Evolutionary conservation across 1,140 invertebrate species (phyloP).

Genomic region (Copidosoma floridanum): DNA sequence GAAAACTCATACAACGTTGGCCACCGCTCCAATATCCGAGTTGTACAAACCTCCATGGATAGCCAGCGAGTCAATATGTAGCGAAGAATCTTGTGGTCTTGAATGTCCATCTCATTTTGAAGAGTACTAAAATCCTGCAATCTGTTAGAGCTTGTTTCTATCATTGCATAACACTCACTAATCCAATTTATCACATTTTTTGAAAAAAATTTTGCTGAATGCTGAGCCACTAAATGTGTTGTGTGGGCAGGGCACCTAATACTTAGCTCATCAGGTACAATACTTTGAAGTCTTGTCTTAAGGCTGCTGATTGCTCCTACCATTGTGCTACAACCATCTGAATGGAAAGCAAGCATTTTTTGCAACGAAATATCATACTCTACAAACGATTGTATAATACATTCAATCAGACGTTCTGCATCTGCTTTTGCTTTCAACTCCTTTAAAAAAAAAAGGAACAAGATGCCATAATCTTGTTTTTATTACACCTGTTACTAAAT

Average conservation of each 20-base stretch:
- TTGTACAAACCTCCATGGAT: neutral
- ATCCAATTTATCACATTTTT: neutral
- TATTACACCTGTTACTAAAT: neutral
- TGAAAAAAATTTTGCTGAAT: neutral
- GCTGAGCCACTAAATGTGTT: neutral
- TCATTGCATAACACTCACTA: neutral
- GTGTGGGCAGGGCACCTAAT: neutral
- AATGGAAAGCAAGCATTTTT: neutral
- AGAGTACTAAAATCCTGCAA: neutral
- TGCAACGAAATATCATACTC: neutral
- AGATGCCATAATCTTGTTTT: neutral
- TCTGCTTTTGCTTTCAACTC: neutral
- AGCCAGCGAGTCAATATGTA: neutral
- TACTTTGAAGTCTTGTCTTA: neutral
- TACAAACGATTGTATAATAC: neutral
- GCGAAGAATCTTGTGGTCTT: neutral
- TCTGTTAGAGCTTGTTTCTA: neutral
- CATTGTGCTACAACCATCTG: neutral
- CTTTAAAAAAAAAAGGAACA: neutral
- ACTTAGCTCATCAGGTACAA: neutral
- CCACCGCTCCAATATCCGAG: neutral
- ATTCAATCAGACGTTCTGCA: neutral
- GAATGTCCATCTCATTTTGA: neutral
- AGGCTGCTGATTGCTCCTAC: neutral
- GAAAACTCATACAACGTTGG: no score